Evolutionary conservation across 2,113 vertebrate genomes (phyloP).

Genomic region (Ptyas mucosa): DNA sequence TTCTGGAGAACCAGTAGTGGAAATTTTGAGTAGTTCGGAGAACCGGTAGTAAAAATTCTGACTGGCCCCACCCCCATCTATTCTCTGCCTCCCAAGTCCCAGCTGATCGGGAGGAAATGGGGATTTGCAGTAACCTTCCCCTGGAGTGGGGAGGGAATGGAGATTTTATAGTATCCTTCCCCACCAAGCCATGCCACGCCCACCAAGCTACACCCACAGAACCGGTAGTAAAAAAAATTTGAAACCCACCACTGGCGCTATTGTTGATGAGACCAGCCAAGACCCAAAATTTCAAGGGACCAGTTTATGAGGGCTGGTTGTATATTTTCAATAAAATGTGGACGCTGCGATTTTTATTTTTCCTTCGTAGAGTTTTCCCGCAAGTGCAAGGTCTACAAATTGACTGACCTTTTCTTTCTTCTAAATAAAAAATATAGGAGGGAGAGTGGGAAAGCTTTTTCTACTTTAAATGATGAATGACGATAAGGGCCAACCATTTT

Average conservation of each 20-base stretch:
- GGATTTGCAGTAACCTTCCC: too few relatives aligned
- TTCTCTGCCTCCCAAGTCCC: too few relatives aligned
- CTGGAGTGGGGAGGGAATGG: too few relatives aligned
- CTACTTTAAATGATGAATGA: not conserved
- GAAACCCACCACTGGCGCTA: not conserved
- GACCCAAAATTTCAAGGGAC: not conserved
- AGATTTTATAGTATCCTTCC: too few relatives aligned
- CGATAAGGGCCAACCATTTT: not conserved
- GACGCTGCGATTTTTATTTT: not conserved
- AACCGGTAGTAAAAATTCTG: too few relatives aligned
- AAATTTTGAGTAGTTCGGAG: too few relatives aligned
- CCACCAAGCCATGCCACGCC: too few relatives aligned
- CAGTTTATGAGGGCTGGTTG: not conserved
- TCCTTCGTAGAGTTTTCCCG: not conserved
- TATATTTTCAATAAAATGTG: conserved; percentile 18
- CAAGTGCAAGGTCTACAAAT: not conserved
- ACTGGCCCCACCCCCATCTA: too few relatives aligned
- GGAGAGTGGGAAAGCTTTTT: not conserved
- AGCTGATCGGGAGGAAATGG: too few relatives aligned
- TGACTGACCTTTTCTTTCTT: not conserved
- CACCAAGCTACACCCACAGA: too few relatives aligned
- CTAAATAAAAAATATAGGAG: not conserved
- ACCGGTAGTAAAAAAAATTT: too few relatives aligned
- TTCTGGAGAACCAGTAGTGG: too few relatives aligned
- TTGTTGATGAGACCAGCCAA: not conserved